Base-by-base conservation (phyloP, 2,888 invertebrate species). In the Drosophila meridiana region DNA sequence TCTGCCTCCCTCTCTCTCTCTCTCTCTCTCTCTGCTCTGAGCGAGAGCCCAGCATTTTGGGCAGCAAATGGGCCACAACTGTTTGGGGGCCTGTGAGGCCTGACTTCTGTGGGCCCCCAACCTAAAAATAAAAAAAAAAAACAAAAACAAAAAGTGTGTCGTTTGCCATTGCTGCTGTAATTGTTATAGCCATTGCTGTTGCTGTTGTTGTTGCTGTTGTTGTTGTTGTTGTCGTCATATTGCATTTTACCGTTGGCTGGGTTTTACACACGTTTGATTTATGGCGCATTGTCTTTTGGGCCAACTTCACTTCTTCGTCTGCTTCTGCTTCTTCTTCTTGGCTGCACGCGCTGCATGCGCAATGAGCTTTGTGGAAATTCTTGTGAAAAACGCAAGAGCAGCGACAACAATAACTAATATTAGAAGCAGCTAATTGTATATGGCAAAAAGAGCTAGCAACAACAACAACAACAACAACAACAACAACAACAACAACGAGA, bases 341-440 rank as follows among this genome's bases (percentile, higher is more conserved):
- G 48, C 45, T 70, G 67, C 76, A 65, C 74, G 80, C 67, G 67
- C n/a, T 52, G 80, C 80, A 80, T 80, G 50, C 32, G 61, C 64
- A 80, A 80, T 80, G 69, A 80, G 77, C 7, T 60, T 64, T 67
- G 50, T 77, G 75, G 75, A 78, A 78, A 78, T 80, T 80, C 80
- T 80, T 77, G 80, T 73, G 80, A 80, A 74, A 76, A 76, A 34
- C 57, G 42, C 28, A 34, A 53, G 40, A 56, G 32, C 60, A 45
- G 36, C 62, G 43, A 59, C 42, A 32, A 38, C 64, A 45, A 40
- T 36, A 45, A 28, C 28, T 47, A 55, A 48, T 60, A 58, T 63
- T 59, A 72, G 63, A 69, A 69, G 63, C 40, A 63, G 20, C 70
- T 40, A 59, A 72, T 71, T 58, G 48, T 55, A n/a, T 69, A 32